These are phyloP conservation scores for Pachyrhynchus sulphureomaculatus DNA, from an alignment of 1,140 invertebrate species.

Conservation along the genomic window DNA sequence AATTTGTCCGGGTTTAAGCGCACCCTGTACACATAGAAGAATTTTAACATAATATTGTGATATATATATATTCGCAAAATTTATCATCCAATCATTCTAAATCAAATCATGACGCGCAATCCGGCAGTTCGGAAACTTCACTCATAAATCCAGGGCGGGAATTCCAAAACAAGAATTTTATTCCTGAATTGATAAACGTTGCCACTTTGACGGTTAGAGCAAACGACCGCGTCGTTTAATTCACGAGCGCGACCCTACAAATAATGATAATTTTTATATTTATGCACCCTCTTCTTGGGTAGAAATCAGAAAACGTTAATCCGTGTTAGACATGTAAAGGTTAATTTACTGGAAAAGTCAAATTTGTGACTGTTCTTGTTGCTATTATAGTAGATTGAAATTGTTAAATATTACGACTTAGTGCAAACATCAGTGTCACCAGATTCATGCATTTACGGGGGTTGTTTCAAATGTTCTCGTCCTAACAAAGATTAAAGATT, in stretches of 20 bases:
- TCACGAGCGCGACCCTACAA: neutral
- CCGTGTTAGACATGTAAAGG: neutral
- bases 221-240: conserved; percentile 5
- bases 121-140: neutral
- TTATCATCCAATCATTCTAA: neutral
- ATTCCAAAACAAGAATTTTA: conserved; percentile 1
- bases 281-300: neutral
- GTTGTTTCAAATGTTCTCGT: too few species aligned
- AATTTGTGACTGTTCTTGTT: too few species aligned
- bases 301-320: neutral
- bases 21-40: too few species aligned
- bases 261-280: conserved; percentile 8
- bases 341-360: too few species aligned
- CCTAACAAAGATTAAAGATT: too few species aligned
- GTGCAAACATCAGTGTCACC: too few species aligned
- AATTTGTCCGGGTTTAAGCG: too few species aligned
- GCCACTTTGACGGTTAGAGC: neutral
- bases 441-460: too few species aligned
- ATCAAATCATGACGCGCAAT: neutral
- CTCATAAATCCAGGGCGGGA: neutral
- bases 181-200: neutral
- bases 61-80: too few species aligned
- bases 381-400: too few species aligned
- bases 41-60: too few species aligned
- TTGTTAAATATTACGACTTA: too few species aligned